Evolutionary conservation across 2,888 invertebrate genomes (phyloP), one percentile per base, ranked within the genome.

Genomic region (Mimumesa dahlbomi): DNA sequence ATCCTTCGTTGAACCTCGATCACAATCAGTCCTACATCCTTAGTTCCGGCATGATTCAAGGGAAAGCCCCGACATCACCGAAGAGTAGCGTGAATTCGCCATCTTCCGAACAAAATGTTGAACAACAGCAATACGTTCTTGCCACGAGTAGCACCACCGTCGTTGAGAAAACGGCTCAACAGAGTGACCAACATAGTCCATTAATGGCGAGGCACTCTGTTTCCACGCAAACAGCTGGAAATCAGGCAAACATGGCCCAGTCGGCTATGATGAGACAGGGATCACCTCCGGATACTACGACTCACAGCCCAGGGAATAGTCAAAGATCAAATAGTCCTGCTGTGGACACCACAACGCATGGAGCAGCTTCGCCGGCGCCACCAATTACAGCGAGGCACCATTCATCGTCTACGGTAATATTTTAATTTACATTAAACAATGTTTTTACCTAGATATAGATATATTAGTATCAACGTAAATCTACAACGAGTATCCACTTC

Each of bases 261-360:
- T 90, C 76, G 76, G 90, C 82, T 7, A 81, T 89, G 63, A 88
- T 85, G 84, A 83, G 88, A 22, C 89, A 84, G 2, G 92, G 93
- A 18, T 94, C 94, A 86, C 95, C 96, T 4, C 96, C 96, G 0
- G 96, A 96, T 84, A 96, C 96, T 0, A 96, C 96, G 0, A 96
- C 96, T 0, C 94, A 94, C 84, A 95, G 95, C 89, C 96, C 96
- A 11, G 91, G 88, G 1, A 89, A 89, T 59, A 88, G 89, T 71
- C 89, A 89, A 56, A 81, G 89, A 29, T 88, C 89, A 1, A 89
- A 86, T 46, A 90, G 89, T 49, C 90, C 90, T 0, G 87, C 89
- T 5, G 89, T 88, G 2, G 89, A 90, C 29, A 89, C 89, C 0
- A 89, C 89, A 0, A 89, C 89, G 0, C 89, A 89, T 45, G 89